phyloP scores from a whole-genome alignment of 2,113 vertebrate species.

The Alethe diademata region DNA sequence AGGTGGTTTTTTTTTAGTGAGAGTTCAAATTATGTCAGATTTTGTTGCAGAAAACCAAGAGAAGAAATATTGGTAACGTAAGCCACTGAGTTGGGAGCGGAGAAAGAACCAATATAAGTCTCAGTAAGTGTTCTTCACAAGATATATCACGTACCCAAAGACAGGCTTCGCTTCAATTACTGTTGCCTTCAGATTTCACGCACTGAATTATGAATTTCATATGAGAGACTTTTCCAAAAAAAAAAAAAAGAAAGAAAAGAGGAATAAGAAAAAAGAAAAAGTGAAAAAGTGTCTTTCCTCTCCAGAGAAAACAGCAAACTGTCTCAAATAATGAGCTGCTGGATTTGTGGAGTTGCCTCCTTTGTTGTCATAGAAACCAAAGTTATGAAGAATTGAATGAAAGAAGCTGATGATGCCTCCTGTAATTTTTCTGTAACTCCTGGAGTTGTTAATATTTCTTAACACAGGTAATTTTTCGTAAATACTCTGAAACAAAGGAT shows the following conservation, averaged over 20 bases:
- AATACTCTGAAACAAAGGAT: neutral
- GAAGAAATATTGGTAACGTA: neutral
- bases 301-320: slow-evolving; percentile 23
- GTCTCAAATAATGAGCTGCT: slow-evolving; percentile 41
- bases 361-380: slow-evolving; percentile 58
- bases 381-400: slow-evolving; percentile 55
- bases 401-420: slow-evolving; percentile 11
- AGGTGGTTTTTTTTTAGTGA: neutral
- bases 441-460: neutral
- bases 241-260: neutral
- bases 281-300: neutral
- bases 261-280: too few species aligned
- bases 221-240: neutral
- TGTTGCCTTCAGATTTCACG: slow-evolving; percentile 47
- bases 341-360: slow-evolving; percentile 20
- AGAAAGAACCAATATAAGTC: neutral
- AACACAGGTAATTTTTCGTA: neutral
- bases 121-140: slow-evolving; percentile 33
- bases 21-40: neutral
- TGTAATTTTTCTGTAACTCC: neutral
- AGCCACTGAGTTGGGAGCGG: neutral
- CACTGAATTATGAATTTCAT: slow-evolving; percentile 38
- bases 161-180: slow-evolving; percentile 44
- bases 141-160: slow-evolving; percentile 17
- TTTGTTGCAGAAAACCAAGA: neutral